These are phyloP conservation scores for Vicugna pacos DNA, from an alignment of 2,113 vertebrate species.

Conservation along the genomic window DNA sequence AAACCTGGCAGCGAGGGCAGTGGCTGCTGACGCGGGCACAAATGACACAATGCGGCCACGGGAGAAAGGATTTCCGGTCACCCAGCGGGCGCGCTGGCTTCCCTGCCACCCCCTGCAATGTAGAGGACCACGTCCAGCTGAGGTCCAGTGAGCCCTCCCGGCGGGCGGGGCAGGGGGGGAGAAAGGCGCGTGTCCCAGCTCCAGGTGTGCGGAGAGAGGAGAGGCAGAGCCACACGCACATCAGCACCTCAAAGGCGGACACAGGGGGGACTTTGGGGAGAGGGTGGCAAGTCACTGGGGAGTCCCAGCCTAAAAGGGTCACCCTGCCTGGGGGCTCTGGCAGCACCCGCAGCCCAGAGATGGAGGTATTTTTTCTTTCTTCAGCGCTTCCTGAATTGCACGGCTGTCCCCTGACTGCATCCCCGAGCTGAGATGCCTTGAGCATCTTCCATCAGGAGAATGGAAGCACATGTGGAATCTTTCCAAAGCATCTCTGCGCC, in stretches of 20 bases:
- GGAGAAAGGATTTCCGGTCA: neutral
- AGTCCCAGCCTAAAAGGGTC: neutral
- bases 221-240: neutral
- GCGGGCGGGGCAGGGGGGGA: neutral
- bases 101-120: neutral
- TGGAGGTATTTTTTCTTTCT: fast-evolving
- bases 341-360: neutral
- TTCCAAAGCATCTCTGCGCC: neutral
- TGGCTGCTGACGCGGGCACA: conserved; percentile 51
- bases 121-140: neutral
- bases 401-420: neutral
- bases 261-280: neutral
- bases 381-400: neutral
- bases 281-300: neutral
- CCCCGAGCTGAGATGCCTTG: neutral
- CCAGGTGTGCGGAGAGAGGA: no score
- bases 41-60: neutral
- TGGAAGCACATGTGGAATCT: neutral
- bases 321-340: neutral
- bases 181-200: neutral
- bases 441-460: neutral
- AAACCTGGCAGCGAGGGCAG: neutral
- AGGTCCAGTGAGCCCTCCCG: neutral
- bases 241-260: conserved; percentile 6
- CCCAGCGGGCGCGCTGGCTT: neutral